A percentile compares a stretch with the other conserved stretches of the same genome.
Evolutionary conservation across 2,797 vertebrate genomes (phyloP).

Genomic region (Emys orbicularis): DNA sequence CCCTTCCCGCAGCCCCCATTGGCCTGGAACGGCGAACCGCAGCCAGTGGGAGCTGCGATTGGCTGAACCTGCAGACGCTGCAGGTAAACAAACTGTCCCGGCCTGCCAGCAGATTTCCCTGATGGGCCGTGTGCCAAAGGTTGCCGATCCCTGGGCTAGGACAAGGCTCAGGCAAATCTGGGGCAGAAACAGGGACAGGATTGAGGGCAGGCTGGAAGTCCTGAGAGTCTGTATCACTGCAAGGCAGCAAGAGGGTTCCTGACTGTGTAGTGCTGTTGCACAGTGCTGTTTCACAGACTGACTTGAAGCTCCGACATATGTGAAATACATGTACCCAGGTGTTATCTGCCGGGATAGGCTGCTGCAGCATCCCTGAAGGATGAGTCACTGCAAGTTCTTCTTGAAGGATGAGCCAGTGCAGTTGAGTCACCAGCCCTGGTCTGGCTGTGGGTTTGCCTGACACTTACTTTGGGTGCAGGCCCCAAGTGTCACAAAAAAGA

Average conservation of each 20-base stretch:
- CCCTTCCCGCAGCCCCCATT: too few relatives aligned
- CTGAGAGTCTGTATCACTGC: neutral
- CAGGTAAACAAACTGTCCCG: too few relatives aligned
- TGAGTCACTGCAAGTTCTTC: neutral
- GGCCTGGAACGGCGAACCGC: too few relatives aligned
- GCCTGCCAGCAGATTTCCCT: too few relatives aligned
- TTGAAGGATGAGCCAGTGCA: neutral
- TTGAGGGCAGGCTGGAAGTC: neutral
- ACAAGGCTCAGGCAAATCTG: neutral
- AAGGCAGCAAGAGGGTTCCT: neutral
- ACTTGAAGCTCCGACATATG: neutral
- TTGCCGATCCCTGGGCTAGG: too few relatives aligned
- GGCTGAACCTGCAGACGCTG: too few relatives aligned
- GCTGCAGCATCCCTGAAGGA: neutral
- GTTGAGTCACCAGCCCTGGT: neutral
- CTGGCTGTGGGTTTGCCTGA: neutral
- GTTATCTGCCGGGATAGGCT: neutral
- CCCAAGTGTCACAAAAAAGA: neutral
- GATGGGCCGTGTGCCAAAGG: too few relatives aligned
- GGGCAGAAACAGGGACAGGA: neutral
- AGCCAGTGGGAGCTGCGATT: too few relatives aligned
- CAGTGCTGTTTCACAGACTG: neutral
- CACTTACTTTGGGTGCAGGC: neutral
- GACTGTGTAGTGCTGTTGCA: neutral
- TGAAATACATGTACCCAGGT: neutral